These are phyloP conservation scores for Cybosia mesomella DNA, from an alignment of 2,888 invertebrate species.

Conservation along the genomic window DNA sequence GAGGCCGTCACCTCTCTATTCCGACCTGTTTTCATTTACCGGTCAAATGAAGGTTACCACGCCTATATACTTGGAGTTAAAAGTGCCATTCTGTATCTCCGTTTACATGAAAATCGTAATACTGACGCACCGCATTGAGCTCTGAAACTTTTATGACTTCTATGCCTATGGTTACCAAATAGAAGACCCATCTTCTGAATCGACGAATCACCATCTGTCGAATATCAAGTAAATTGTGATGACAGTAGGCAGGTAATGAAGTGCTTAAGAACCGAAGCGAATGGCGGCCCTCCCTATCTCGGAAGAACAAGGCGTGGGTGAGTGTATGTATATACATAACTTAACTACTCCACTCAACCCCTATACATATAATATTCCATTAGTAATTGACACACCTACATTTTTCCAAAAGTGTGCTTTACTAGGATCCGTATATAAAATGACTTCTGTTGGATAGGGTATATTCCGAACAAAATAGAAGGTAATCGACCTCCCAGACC, in stretches of 20 bases:
- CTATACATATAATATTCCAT: too few relatives aligned
- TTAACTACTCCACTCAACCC: too few relatives aligned
- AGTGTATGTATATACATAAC: too few relatives aligned
- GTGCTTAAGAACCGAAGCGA: too few relatives aligned
- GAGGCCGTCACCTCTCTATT: background rate
- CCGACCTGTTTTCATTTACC: background rate
- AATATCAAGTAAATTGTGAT: background rate
- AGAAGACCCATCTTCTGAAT: background rate
- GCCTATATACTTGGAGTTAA: background rate
- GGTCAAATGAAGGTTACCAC: background rate
- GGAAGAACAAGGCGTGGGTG: too few relatives aligned
- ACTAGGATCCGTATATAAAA: too few relatives aligned
- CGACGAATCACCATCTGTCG: background rate
- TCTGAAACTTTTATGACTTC: background rate
- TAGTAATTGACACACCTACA: too few relatives aligned
- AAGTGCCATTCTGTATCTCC: background rate
- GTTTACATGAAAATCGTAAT: background rate
- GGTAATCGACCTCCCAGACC: too few relatives aligned
- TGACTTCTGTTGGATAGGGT: too few relatives aligned
- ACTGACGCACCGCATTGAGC: background rate
- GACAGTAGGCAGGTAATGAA: background rate
- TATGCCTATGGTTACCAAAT: background rate
- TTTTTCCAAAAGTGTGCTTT: too few relatives aligned
- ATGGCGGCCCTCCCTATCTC: too few relatives aligned
- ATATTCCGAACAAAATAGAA: too few relatives aligned